Conservation (phyloP, 2,888 invertebrate genomes). For the Drosophila multiciliata region DNA sequence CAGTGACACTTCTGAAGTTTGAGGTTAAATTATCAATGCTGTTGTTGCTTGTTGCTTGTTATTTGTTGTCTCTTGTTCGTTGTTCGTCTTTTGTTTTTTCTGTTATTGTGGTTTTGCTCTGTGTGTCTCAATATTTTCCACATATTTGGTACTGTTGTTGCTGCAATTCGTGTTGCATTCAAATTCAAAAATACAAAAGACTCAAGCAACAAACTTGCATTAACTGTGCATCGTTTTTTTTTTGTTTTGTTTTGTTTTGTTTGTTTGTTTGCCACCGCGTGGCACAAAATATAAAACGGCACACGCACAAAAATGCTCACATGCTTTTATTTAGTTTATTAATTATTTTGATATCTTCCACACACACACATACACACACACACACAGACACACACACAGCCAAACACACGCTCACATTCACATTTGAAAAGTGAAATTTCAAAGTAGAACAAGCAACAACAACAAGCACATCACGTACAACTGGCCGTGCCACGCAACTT, state of each 20-base stretch:
- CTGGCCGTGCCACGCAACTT: slow-evolving; percentile 63
- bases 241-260: slow-evolving; percentile 1
- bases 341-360: slow-evolving; percentile 58
- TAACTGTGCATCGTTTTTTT: slow-evolving; percentile 22
- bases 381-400: slow-evolving; percentile 26
- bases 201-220: slow-evolving; percentile 62
- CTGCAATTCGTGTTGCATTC: slow-evolving; percentile 26
- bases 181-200: slow-evolving; percentile 56
- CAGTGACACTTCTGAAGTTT: slow-evolving; percentile 84
- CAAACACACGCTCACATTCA: slow-evolving; percentile 32
- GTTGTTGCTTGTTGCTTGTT: slow-evolving; percentile 25
- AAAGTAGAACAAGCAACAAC: slow-evolving; percentile 68
- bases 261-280: slow-evolving; percentile 2
- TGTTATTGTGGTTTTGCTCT: slow-evolving; percentile 34
- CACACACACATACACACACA: slow-evolving; percentile 19
- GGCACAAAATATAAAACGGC: slow-evolving; percentile 41
- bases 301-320: slow-evolving; percentile 61
- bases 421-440: slow-evolving; percentile 77
- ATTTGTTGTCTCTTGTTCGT: slow-evolving; percentile 26
- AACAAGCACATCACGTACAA: slow-evolving; percentile 51
- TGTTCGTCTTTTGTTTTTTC: not conserved
- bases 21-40: slow-evolving; percentile 81
- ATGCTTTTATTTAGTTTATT: slow-evolving; percentile 69
- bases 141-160: slow-evolving; percentile 47
- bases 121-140: slow-evolving; percentile 56